These are phyloP conservation scores for Alloplasta piceator DNA, from an alignment of 2,888 invertebrate genomes.

Conservation along the genomic window DNA sequence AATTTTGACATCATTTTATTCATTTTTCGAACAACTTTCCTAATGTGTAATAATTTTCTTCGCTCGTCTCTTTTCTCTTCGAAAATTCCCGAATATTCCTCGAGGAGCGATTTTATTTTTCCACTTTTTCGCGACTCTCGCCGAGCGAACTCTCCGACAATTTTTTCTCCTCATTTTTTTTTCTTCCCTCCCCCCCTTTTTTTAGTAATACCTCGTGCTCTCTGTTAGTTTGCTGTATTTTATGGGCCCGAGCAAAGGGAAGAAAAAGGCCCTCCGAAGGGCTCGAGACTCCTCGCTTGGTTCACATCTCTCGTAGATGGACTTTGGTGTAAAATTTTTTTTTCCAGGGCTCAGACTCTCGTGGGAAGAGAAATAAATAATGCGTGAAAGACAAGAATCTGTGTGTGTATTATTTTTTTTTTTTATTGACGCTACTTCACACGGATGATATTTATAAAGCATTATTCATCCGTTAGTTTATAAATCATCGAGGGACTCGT, in stretches of 20 bases:
- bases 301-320: slow-evolving; percentile 1
- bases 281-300: slow-evolving; percentile 8
- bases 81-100: slow-evolving; percentile 20
- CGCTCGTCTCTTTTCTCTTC: slow-evolving; percentile 31
- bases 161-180: slow-evolving; percentile 28
- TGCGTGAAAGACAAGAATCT: slow-evolving; percentile 15
- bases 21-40: no score
- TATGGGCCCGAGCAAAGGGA: not conserved
- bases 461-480: not conserved
- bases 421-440: not conserved
- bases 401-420: not conserved
- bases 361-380: slow-evolving; percentile 55
- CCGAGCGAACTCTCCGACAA: slow-evolving; percentile 2
- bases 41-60: no score
- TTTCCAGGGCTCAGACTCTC: slow-evolving; percentile 32
- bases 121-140: slow-evolving; percentile 34
- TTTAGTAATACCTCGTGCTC: slow-evolving; percentile 29
- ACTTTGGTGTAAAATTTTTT: slow-evolving; percentile 30
- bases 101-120: slow-evolving; percentile 39
- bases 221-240: slow-evolving; percentile 9
- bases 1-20: no score
- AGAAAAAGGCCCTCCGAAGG: not conserved
- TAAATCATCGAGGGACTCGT: slow-evolving; percentile 25
- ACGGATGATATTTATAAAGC: slow-evolving; percentile 25
- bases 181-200: slow-evolving; percentile 28